Evolutionary conservation across 2,888 invertebrate species (phyloP), one percentile per base, ranked within the genome.

Genomic region (Anthophora plumipes): DNA sequence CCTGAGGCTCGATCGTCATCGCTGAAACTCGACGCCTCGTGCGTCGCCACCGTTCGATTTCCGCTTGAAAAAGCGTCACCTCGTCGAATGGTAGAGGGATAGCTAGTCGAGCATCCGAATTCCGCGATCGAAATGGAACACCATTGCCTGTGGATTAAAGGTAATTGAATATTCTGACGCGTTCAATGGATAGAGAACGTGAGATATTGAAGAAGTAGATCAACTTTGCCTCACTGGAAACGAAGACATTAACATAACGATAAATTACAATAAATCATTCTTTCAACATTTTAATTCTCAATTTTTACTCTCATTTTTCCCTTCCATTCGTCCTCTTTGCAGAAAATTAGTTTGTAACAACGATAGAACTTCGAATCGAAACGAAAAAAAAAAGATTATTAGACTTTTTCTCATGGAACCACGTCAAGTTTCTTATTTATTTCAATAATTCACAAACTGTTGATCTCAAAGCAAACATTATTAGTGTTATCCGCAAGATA

Each of bases 101-200:
- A 39, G 5, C 12, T 20, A 41, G 31, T 43, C 9, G 54, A 63
- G 31, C 39, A 50, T 31, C 39, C 48, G 48, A 31, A 57, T 14
- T 57, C 22, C 20, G 1, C 43, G 60, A 37, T 46, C 22, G 76
- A 66, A 66, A 77, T n/a, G 46, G 66, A 37, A 50, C 41, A 46
- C 48, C 63, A 14, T 17, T 39, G 41, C 43, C 20, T 11, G 22
- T 11, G 37, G 74, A 59, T 64, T 66, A 57, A 59, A 52, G 64
- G 43, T 64, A 63, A 73, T 63, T 64, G 74, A 59, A 64, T 73
- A 77, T 77, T 59, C 59, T 12, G n/a, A 43, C 6, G 37, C 20
- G 22, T 5, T 20, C 17, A 70, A 37, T 41, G n/a, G 37, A 14
- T 43, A 17, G 5, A 22, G 41, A 41, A 25, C 14, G 7, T 43